Percentiles rank a stretch among this genome's conserved stretches.
These are phyloP conservation scores for Sminthurides aquaticus DNA, from an alignment of 2,888 invertebrate genomes.

Conservation along the genomic window DNA sequence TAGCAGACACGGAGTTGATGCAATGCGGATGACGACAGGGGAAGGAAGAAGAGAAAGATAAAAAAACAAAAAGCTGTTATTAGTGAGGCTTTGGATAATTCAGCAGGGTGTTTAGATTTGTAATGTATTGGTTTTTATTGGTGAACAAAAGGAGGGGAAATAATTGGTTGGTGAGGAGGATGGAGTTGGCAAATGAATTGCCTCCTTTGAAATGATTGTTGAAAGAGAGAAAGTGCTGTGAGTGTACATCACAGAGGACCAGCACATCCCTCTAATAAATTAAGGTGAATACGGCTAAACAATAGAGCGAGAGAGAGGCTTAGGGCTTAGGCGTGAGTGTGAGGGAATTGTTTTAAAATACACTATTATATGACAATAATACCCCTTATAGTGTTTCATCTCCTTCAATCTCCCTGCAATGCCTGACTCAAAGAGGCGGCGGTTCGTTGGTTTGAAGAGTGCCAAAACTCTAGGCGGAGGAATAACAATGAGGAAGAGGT, in stretches of 20 bases:
- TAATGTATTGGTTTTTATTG: conserved; percentile 6
- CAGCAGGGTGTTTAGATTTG: conserved; percentile 1
- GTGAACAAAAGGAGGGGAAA: not conserved
- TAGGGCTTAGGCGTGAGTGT: not conserved
- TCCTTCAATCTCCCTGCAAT: not conserved
- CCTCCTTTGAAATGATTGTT: not conserved
- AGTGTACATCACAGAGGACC: too few relatives aligned
- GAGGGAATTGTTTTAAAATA: not conserved
- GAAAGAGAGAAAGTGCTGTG: not conserved
- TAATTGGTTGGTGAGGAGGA: not conserved
- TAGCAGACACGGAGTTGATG: not conserved
- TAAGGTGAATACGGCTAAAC: not conserved
- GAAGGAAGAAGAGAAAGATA: conserved; percentile 14
- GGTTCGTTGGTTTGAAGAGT: not conserved
- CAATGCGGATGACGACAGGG: not conserved
- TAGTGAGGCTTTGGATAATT: not conserved
- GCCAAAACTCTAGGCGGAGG: conserved; percentile 10
- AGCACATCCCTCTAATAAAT: too few relatives aligned
- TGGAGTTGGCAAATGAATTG: not conserved
- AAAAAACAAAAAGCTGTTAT: conserved; percentile 9
- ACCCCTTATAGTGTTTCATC: not conserved
- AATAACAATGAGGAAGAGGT: not conserved
- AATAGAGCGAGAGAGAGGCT: not conserved
- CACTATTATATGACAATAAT: not conserved
- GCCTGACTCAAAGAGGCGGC: not conserved